phyloP scores from a whole-genome alignment of 2,113 vertebrate genomes.

The Chaetops frenatus region DNA sequence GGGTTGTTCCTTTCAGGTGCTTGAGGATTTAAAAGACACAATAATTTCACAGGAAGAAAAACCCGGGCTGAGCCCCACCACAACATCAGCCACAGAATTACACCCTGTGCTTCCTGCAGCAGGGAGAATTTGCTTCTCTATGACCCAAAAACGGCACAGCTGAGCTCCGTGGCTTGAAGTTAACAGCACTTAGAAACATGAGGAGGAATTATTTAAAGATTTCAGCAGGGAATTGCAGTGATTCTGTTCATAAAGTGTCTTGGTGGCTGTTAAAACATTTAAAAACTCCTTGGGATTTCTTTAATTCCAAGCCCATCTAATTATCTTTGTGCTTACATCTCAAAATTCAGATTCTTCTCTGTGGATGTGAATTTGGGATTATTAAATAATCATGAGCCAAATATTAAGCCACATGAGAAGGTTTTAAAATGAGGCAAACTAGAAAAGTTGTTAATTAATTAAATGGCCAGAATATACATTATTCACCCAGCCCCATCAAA shows the following conservation, averaged over 20 bases:
- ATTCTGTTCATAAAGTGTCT: neutral
- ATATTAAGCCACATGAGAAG: neutral
- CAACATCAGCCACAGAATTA: constrained; percentile 45
- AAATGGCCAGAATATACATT: neutral
- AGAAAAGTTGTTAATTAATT: neutral
- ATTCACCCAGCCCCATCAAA: neutral
- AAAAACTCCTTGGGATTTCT: neutral
- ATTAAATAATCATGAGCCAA: neutral
- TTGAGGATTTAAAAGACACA: neutral
- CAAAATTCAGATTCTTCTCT: neutral
- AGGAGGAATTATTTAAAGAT: neutral
- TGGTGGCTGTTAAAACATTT: neutral
- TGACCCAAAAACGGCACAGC: constrained; percentile 20
- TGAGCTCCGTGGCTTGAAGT: neutral
- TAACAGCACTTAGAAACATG: neutral
- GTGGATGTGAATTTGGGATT: neutral
- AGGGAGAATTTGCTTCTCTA: neutral
- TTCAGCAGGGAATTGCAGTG: neutral
- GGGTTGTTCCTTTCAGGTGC: neutral
- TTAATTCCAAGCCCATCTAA: neutral
- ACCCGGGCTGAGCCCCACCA: neutral
- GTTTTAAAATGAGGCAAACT: neutral
- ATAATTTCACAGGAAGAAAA: neutral
- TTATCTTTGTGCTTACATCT: neutral
- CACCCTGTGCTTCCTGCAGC: constrained; percentile 32